Evolutionary conservation across 2,888 invertebrate genomes (phyloP), one percentile per base, ranked within the genome.

Genomic region (Drosophila hamatofila): DNA sequence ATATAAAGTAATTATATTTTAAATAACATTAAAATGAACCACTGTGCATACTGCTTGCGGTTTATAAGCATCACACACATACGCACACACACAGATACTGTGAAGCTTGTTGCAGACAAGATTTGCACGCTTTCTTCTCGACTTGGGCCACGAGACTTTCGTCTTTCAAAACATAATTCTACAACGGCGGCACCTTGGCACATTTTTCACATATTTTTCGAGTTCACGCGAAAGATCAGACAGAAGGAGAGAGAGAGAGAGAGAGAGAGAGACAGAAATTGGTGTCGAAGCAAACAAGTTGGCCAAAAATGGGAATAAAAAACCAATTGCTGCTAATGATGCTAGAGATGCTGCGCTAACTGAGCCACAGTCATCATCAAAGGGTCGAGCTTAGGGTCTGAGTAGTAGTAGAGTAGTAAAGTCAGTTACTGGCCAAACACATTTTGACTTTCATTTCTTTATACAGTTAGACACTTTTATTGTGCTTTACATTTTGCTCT

Each of bases 71-170:
- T 9, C 48, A 27, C 54, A 46, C 42, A 35, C 33, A 23, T 7
- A 23, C 11, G 37, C 11, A 42, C 16, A 57, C 39, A 56, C 37
- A 42, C 18, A 59, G 21, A 42, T 21, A 12, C 33, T 21, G 21
- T 16, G 21, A 5, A n/a, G 21, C 55, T 11, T 5, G n/a, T 33
- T 23, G 23, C 42, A 41, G 33, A 42, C 49, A 56, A 75, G 80
- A 85, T 84, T 84, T 84, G 88, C 84, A 84, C 84, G 88, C 84
- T 84, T 84, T 84, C 84, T 84, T 84, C 84, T 82, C 75, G 56
- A 84, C 61, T 62, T 68, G 51, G 62, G 49, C 54, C 56, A 39
- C 55, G 35, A 72, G 75, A 74, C 77, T 79, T 79, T 75, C 70
- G 79, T 79, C 79, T 77, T 66, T 64, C 52, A 54, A 66, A 58